A percentile compares a stretch with the other conserved stretches of the same genome.
phyloP scores from a whole-genome alignment of 2,113 vertebrate genomes.

The Myrmecobius fasciatus region DNA sequence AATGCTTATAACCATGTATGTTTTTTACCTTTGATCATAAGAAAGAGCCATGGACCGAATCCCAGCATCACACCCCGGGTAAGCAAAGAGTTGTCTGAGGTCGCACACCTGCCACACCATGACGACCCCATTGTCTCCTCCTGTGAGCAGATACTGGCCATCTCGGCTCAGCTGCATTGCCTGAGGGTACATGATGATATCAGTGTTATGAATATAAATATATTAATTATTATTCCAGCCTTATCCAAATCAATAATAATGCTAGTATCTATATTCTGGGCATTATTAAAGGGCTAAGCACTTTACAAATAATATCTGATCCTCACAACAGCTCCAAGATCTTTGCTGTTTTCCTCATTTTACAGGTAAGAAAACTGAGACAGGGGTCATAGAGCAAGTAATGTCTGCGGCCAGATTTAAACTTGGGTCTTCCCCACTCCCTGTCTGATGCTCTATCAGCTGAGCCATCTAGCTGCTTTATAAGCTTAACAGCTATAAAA shows the following conservation, averaged over 20 bases:
- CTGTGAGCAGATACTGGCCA: conserved; percentile 96
- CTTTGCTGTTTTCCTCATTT: background rate
- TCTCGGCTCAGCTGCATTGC: conserved; percentile 96
- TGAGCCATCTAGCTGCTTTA: background rate
- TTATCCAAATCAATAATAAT: background rate
- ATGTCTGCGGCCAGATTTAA: background rate
- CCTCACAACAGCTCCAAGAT: background rate
- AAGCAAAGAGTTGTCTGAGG: conserved; percentile 94
- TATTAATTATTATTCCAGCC: rapidly evolving
- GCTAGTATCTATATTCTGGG: background rate
- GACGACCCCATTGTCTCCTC: conserved; percentile 93
- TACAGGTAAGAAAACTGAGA: background rate
- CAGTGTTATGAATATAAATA: background rate
- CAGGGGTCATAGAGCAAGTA: background rate
- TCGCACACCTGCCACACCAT: conserved; percentile 93
- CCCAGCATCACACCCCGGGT: conserved; percentile 96
- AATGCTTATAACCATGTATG: background rate
- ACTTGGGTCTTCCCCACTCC: background rate
- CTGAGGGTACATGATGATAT: conserved; percentile 75
- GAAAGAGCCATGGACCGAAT: conserved; percentile 98
- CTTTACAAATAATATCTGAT: background rate
- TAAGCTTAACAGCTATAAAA: background rate
- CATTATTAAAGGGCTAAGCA: background rate
- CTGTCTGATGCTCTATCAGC: background rate
- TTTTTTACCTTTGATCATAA: conserved; percentile 95